Base-by-base conservation (phyloP, 1,140 invertebrate species). In the Drosophila bifasciata region DNA sequence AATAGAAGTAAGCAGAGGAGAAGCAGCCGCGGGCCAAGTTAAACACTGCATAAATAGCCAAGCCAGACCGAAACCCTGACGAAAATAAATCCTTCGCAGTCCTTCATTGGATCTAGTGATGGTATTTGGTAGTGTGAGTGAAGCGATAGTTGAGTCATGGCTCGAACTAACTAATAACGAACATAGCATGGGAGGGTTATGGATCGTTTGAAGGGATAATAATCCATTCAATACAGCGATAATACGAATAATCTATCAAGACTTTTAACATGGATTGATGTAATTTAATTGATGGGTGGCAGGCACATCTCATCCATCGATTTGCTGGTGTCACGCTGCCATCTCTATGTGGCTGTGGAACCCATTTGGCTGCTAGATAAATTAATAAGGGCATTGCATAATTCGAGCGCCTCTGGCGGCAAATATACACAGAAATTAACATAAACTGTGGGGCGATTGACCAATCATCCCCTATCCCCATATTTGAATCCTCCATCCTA, bases 341-440 rank as follows among this genome's bases (percentile, higher is more conserved):
- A 74, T 70, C 63, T 5, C 76, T 74, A 57, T 36, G 4, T 46
- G 21, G 56, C 49, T 68, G 43, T 66, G 48, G 21, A 50, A 59
- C 43, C 62, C 60, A 77, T 80, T 86, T 73, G 83, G 63, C 49
- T 75, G 85, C 68, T 62, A 44, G 83, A 76, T 86, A 86, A 86
- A 86, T 86, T 86, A 86, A 86, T 86, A 86, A 86, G 83, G 66
- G 61, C 83, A 86, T 88, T 88, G 83, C 78, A 86, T 86, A 88
- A 86, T 88, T 86, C 51, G 60, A 61, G 64, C 61, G 81, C 77
- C 77, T 61, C 73, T 77, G 83, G 78, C 77, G 56, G 58, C 78
- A 86, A 88, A 88, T 81, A 86, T 67, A 76, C 70, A 88, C 58
- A 74, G 62, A 68, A 76, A 86, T 86, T 86, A 86, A 81, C 81